These are phyloP conservation scores for Orientallactaga sibirica DNA, from an alignment of 2,797 vertebrate genomes.

Conservation along the genomic window DNA sequence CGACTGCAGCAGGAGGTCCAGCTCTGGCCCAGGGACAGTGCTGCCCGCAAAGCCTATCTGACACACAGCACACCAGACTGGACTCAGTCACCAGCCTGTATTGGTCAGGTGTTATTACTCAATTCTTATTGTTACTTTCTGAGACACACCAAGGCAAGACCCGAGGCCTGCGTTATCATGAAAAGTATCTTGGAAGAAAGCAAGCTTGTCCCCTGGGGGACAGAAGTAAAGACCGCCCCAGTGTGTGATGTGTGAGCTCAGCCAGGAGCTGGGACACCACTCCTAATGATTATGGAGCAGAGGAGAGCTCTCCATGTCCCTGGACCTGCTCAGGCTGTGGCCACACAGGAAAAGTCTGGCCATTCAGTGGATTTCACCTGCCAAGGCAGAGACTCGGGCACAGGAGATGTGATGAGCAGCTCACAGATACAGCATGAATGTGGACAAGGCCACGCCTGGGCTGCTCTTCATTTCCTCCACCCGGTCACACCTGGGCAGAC, in stretches of 20 bases:
- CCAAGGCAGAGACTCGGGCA: no score
- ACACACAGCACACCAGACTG: not conserved
- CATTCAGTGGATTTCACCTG: no score
- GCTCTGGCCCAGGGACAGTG: no score
- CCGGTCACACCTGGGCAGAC: rapidly evolving
- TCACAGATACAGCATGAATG: rapidly evolving
- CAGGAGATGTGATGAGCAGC: rapidly evolving
- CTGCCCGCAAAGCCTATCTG: not conserved
- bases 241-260: not conserved
- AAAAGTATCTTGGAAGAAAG: not conserved
- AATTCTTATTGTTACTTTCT: not conserved
- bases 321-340: no score
- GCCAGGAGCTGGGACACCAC: no score
- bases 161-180: rapidly evolving
- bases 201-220: rapidly evolving
- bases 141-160: not conserved
- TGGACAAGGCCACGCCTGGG: rapidly evolving
- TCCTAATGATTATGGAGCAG: no score
- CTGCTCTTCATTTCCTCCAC: rapidly evolving
- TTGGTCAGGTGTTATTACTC: not conserved
- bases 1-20: rapidly evolving
- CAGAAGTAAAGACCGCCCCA: no score
- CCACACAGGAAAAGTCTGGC: no score
- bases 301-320: no score
- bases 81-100: not conserved